Percentiles rank a stretch among this genome's conserved stretches.
phyloP scores from a whole-genome alignment of 2,888 invertebrate genomes.

The Apamea crenata region DNA sequence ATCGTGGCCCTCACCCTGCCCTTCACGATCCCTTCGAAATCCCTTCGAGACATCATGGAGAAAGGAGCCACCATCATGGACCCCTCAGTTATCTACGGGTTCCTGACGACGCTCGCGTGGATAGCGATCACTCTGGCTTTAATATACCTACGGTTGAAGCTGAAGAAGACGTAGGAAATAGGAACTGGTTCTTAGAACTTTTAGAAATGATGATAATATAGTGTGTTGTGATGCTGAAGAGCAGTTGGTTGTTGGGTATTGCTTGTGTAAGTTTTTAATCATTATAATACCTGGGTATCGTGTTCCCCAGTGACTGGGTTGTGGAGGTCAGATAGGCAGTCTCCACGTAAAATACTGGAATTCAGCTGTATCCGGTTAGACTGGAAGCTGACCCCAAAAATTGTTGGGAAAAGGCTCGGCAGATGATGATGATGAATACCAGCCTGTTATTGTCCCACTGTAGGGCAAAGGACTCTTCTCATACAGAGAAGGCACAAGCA shows the following conservation, averaged over 20 bases:
- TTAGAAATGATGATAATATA: neutral
- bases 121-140: slow-evolving; percentile 89
- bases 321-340: neutral
- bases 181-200: slow-evolving; percentile 1
- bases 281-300: neutral
- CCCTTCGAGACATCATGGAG: slow-evolving; percentile 94
- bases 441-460: neutral
- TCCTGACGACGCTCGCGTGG: slow-evolving; percentile 92
- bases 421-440: neutral
- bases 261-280: neutral
- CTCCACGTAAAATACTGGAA: neutral
- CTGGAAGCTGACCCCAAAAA: neutral
- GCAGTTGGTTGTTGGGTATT: neutral
- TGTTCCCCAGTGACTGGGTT: neutral
- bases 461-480: neutral
- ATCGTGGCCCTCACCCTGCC: slow-evolving; percentile 93
- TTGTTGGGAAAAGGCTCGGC: no score
- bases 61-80: slow-evolving; percentile 93
- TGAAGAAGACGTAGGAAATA: slow-evolving; percentile 75
- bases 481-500: neutral
- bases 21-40: slow-evolving; percentile 94
- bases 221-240: neutral
- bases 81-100: slow-evolving; percentile 93
- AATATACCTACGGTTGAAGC: slow-evolving; percentile 88
- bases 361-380: neutral